Evolutionary conservation across 2,888 invertebrate genomes (phyloP), one percentile per base, ranked within the genome.

Genomic region (Myathropa florea): DNA sequence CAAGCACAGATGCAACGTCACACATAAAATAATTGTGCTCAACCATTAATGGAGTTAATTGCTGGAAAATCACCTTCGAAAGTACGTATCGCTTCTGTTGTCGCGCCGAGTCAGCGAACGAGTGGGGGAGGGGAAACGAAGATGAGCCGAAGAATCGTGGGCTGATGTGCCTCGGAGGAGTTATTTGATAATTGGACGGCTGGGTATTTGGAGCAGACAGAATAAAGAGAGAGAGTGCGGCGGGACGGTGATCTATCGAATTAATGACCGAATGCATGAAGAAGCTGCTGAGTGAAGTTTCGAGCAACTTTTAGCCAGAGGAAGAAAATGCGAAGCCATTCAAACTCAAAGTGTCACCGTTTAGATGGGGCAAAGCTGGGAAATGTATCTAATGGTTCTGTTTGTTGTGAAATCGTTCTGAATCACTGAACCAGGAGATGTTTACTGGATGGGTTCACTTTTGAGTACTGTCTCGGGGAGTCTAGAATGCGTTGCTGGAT

Each of bases 21-120:
- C 28, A 59, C 12, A 14, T 64, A 61, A 33, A 77, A 82, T 77
- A 77, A 85, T 78, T 82, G 77, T 85, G 72, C 60, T 85, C 77
- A 73, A 30, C 73, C 65, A 86, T 82, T 86, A 86, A 73, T 78
- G 70, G 70, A 82, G 78, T 78, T 86, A 86, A 86, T 86, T 82
- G 82, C 85, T 82, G 85, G 85, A 86, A 86, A 86, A 86, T 86
- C 77, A 82, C 60, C 82, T 77, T 76, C 67, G 18, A 7, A 46
- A 7, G 18, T 18, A 46, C 18, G 46, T 46, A 46, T 46, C 46
- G 46, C 46, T 18, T 39, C 39, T 46, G 46, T 46, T 18, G 46
- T 18, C 46, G 46, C 46, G 46, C 18, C 46, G 18, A 18, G 46
- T 46, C 46, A 18, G 18, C 18, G 46, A 46, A 46, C 46, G 46